A percentile compares a stretch with the other conserved stretches of the same genome.
phyloP scores from a whole-genome alignment of 2,888 invertebrate genomes.

The Apamea anceps region DNA sequence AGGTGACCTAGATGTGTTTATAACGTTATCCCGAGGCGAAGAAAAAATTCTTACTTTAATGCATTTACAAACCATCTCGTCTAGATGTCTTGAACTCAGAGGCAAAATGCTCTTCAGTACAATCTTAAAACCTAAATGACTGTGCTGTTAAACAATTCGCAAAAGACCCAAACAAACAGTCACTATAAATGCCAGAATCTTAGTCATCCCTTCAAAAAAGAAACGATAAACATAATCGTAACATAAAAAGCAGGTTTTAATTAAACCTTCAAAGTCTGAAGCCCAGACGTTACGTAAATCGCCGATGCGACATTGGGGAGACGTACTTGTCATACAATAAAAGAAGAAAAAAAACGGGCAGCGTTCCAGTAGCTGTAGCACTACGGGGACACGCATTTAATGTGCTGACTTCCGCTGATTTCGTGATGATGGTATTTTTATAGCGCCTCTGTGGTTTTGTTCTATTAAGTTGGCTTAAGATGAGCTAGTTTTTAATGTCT shows the following conservation, averaged over 20 bases:
- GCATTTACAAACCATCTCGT: not conserved
- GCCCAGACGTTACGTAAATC: conserved; percentile 59
- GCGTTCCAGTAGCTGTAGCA: conserved; percentile 58
- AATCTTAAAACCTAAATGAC: not conserved
- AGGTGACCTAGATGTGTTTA: conserved; percentile 7
- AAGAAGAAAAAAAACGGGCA: conserved; percentile 53
- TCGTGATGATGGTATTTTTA: conserved; percentile 43
- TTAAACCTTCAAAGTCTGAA: conserved; percentile 34
- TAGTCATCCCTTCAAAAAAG: not conserved
- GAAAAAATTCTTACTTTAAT: not conserved
- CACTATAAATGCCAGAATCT: not conserved
- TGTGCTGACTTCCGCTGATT: conserved; percentile 44
- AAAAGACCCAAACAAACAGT: not conserved
- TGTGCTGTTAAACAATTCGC: no score
- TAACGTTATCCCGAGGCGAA: conserved; percentile 3
- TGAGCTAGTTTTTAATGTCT: not conserved
- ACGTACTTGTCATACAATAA: conserved; percentile 22
- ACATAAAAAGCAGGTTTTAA: conserved; percentile 36
- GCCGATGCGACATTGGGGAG: conserved; percentile 44
- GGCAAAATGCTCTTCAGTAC: not conserved
- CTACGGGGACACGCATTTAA: conserved; percentile 40
- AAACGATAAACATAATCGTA: conserved; percentile 3
- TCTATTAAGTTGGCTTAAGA: not conserved
- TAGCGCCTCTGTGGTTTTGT: conserved; percentile 22
- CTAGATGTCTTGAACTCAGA: not conserved